These are phyloP conservation scores for Aleiodes leptofemur DNA, from an alignment of 2,888 invertebrate genomes.

Conservation along the genomic window DNA sequence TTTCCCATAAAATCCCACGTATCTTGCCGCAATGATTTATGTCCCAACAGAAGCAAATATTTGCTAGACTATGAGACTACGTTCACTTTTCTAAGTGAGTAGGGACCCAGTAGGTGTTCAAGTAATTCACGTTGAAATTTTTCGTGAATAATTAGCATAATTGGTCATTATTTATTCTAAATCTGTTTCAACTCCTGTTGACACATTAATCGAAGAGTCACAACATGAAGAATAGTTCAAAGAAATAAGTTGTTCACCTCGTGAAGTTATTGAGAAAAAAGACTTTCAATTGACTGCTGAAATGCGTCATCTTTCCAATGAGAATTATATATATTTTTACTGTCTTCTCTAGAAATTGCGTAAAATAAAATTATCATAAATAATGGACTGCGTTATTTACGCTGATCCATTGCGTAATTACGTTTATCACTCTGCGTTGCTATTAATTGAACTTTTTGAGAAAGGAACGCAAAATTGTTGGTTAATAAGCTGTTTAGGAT, in stretches of 20 bases:
- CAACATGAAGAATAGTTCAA: conserved; percentile 1
- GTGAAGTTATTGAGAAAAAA: not conserved
- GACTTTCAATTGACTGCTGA: not conserved
- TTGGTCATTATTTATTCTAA: conserved; percentile 7
- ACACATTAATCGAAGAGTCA: not conserved
- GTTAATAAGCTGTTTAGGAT: conserved; percentile 1
- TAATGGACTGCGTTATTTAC: not conserved
- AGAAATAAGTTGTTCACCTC: not conserved
- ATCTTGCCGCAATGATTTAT: conserved; percentile 34
- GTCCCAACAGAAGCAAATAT: conserved; percentile 36
- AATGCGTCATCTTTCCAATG: conserved; percentile 15
- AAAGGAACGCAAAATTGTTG: not conserved
- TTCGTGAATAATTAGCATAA: conserved; percentile 16
- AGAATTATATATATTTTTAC: conserved; percentile 11
- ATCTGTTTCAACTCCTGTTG: not conserved
- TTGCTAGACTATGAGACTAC: conserved; percentile 15
- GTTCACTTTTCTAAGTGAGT: conserved; percentile 1
- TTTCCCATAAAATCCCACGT: conserved; percentile 34
- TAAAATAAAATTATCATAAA: conserved; percentile 17
- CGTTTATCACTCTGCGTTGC: not conserved
- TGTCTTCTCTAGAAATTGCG: not conserved
- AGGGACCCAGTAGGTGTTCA: conserved; percentile 14
- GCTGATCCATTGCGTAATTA: not conserved
- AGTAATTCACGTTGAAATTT: conserved; percentile 23
- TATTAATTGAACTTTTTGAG: not conserved